Base-by-base conservation (phyloP, 2,113 vertebrate genomes). In the Ornithorhynchus anatinus region DNA sequence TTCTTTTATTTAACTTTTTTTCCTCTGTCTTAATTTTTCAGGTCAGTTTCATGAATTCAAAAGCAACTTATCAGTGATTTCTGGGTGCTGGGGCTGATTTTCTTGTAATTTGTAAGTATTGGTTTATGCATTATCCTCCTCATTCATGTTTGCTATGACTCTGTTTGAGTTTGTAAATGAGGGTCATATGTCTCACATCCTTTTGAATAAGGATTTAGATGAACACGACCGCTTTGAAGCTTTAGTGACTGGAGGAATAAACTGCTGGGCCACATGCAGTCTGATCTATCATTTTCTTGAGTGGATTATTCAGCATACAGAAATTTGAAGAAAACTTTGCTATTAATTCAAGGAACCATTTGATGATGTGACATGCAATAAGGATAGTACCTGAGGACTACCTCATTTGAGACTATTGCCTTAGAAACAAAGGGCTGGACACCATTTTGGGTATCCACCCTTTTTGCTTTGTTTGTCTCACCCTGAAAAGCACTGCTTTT, bases 11-110 rank as follows among this genome's bases (percentile, higher is more conserved):
- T 54, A 57, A 68, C 71, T 81, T 77, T n/a, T 38, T 72, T 79
- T 87, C 77, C 37, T 50, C 7, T 48, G 48, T 85, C 80, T 79
- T 13, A 23, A 3, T 79, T n/a, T 95, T 96, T 82, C 88, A 99
- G 97, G 91, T 96, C 91, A 95, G 87, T 97, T 99, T 96, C 96
- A 98, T 98, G 97, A 97, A 93, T 97, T 96, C 95, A 95, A 95
- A 94, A 95, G 92, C 93, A 90, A 92, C 85, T 89, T 86, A 93
- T 86, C 94, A 96, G 95, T 98, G 95, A 98, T 95, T 90, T 92
- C 95, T 96, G 96, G 96, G 93, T 95, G 91, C 94, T 94, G 94
- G 95, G 94, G 94, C 94, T 95, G 91, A 92, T 93, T 92, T 94
- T 90, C 93, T 95, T 92, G 92, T 94, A 80, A 95, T 93, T 94